Conservation (phyloP, 1,140 invertebrate genomes). For the Andricus grossulariae region DNA sequence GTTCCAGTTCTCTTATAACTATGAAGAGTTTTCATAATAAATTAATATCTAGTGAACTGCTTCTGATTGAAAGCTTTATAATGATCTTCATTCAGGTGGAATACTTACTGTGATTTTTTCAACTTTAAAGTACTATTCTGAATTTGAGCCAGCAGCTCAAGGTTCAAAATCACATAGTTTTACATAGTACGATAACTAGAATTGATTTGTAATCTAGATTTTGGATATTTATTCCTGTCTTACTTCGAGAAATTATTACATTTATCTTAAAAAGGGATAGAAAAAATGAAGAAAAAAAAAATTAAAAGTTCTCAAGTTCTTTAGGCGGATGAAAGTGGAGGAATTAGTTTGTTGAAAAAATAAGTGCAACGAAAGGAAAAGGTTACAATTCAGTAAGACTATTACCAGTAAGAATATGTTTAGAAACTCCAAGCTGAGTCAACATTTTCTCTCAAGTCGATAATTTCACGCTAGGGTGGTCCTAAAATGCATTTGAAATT, state of each 20-base stretch:
- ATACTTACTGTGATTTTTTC: conserved; percentile 30
- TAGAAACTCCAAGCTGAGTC: background rate
- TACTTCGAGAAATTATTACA: conserved; percentile 33
- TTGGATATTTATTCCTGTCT: conserved; percentile 14
- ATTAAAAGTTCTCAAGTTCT: background rate
- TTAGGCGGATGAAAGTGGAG: background rate
- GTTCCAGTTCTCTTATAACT: conserved; percentile 1
- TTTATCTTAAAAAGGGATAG: conserved; percentile 16
- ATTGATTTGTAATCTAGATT: conserved; percentile 29
- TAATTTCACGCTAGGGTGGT: too few relatives aligned
- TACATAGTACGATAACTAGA: background rate
- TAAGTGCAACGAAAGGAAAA: conserved; percentile 41
- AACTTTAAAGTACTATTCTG: conserved; percentile 21
- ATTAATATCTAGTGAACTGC: background rate
- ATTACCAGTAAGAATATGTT: conserved; percentile 5
- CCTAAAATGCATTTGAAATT: too few relatives aligned
- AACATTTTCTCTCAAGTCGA: conserved; percentile 34
- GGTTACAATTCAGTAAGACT: conserved; percentile 26
- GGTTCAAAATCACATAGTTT: conserved; percentile 1
- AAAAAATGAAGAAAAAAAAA: background rate
- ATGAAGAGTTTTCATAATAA: conserved; percentile 1
- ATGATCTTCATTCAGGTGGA: conserved; percentile 12
- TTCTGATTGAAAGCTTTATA: conserved; percentile 9
- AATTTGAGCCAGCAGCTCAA: conserved; percentile 9
- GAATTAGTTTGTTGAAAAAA: conserved; percentile 32